phyloP scores from a whole-genome alignment of 2,888 invertebrate genomes.

The Nymphalis urticae region DNA sequence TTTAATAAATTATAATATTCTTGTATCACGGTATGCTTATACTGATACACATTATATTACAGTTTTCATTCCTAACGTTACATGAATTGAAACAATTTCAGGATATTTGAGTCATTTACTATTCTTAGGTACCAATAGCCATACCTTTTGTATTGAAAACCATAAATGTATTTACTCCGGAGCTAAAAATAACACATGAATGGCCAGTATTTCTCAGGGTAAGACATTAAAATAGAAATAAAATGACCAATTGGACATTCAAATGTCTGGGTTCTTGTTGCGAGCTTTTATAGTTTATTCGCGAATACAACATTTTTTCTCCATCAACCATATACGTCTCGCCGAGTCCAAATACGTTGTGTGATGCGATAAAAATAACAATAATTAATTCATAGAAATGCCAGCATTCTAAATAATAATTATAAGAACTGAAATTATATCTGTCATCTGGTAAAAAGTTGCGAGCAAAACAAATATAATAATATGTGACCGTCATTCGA shows the following conservation, averaged over 20 bases:
- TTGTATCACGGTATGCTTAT: too few species aligned
- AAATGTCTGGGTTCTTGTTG: slow-evolving; percentile 52
- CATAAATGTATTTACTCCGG: slow-evolving; percentile 23
- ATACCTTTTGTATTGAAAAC: slow-evolving; percentile 29
- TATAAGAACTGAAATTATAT: slow-evolving; percentile 61
- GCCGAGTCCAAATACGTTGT: slow-evolving; percentile 4
- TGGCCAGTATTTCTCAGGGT: slow-evolving; percentile 47
- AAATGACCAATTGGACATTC: slow-evolving; percentile 55
- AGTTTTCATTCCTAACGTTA: too few species aligned
- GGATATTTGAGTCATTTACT: not conserved
- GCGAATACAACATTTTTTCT: slow-evolving; percentile 44
- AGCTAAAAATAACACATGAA: slow-evolving; percentile 61
- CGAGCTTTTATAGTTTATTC: slow-evolving; percentile 25
- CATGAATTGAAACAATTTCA: too few species aligned
- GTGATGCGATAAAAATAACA: slow-evolving; percentile 45
- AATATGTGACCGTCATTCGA: slow-evolving; percentile 20
- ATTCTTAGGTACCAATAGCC: not conserved
- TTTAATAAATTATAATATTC: too few species aligned
- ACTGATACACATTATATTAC: too few species aligned
- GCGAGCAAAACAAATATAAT: slow-evolving; percentile 47
- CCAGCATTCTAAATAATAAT: slow-evolving; percentile 49
- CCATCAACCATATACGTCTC: slow-evolving; percentile 43
- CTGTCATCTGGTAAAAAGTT: slow-evolving; percentile 51
- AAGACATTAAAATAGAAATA: slow-evolving; percentile 49
- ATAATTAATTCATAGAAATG: slow-evolving; percentile 10